Evolutionary conservation across 2,888 invertebrate genomes (phyloP), one percentile per base, ranked within the genome.

Genomic region (Ditula angustiorana): DNA sequence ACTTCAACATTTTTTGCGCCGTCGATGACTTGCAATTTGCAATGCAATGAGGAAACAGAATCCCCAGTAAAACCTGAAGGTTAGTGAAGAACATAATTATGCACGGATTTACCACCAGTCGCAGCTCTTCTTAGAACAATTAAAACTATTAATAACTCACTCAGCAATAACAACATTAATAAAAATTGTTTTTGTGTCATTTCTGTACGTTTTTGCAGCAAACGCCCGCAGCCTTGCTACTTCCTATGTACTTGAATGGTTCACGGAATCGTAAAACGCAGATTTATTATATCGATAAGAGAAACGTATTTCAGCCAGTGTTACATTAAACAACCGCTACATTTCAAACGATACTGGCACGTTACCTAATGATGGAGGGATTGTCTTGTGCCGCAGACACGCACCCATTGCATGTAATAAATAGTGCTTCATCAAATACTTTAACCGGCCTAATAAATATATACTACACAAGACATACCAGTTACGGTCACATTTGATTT

Each of bases 111-210:
- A 62, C 30, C 49, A 56, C 24, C 11, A 19, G 28, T 30, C 11
- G 19, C 7, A 19, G 30, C 21, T 50, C 16, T 30, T 30, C 50
- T 50, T 11, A 37, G 55, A 47, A 30, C 37, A 16, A 57, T 63
- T 44, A 46, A 58, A 21, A 26, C 24, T 21, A 63, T 44, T 33
- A 58, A 58, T 33, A n/a, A 63, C 63, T 63, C 52, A 63, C 63
- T 52, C 44, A 58, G 26, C 33, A 63, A 52, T 16, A 63, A 46
- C 41, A 52, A 52, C 1, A 58, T 44, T n/a, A 63, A 35, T 46
- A 23, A 33, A 58, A 44, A 33, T 35, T 58, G 49, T 52, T 63
- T 63, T 26, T 35, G 57, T 57, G n/a, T 41, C 63, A 63, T 63
- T 13, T 24, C 35, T 58, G 21, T 24, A 23, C n/a, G 28, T 24